A percentile compares a stretch with the other conserved stretches of the same genome.
Evolutionary conservation across 1,140 invertebrate species (phyloP).

Genomic region (Calycopis cecrops): DNA sequence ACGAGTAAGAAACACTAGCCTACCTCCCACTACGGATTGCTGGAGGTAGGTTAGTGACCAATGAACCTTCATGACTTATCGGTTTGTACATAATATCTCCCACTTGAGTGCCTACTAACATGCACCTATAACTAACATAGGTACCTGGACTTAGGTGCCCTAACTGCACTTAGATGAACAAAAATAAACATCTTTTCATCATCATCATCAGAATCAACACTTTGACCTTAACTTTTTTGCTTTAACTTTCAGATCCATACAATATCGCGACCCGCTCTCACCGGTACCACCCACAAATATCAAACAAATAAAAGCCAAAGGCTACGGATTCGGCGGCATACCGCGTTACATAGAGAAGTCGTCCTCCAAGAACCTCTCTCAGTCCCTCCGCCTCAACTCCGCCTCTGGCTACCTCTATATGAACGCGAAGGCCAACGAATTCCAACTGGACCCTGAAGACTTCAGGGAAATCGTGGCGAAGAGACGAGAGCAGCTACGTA

Average conservation of each 20-base stretch:
- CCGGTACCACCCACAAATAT: slow-evolving; percentile 64
- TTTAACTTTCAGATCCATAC: slow-evolving; percentile 56
- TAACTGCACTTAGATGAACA: too few species aligned
- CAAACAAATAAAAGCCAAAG: slow-evolving; percentile 49
- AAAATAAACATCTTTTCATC: too few species aligned
- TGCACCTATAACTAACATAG: too few species aligned
- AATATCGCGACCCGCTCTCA: slow-evolving; percentile 67
- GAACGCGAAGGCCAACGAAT: slow-evolving; percentile 69
- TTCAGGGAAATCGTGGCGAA: slow-evolving; percentile 67
- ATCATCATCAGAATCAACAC: too few species aligned
- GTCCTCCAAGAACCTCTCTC: slow-evolving; percentile 55
- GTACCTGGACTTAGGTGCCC: too few species aligned
- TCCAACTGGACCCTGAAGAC: slow-evolving; percentile 67
- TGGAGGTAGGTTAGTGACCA: neutral
- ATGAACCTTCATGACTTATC: neutral
- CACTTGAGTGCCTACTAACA: too few species aligned
- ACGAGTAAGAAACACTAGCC: too few species aligned
- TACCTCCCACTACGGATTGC: too few species aligned
- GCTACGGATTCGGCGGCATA: slow-evolving; percentile 47
- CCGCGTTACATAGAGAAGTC: slow-evolving; percentile 69
- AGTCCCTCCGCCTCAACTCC: slow-evolving; percentile 64
- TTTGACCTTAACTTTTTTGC: too few species aligned
- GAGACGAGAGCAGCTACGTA: slow-evolving; percentile 56
- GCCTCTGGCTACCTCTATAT: slow-evolving; percentile 71
- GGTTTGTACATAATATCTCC: too few species aligned